Evolutionary conservation across 1,140 invertebrate genomes (phyloP).

Genomic region (Drosophila azteca): DNA sequence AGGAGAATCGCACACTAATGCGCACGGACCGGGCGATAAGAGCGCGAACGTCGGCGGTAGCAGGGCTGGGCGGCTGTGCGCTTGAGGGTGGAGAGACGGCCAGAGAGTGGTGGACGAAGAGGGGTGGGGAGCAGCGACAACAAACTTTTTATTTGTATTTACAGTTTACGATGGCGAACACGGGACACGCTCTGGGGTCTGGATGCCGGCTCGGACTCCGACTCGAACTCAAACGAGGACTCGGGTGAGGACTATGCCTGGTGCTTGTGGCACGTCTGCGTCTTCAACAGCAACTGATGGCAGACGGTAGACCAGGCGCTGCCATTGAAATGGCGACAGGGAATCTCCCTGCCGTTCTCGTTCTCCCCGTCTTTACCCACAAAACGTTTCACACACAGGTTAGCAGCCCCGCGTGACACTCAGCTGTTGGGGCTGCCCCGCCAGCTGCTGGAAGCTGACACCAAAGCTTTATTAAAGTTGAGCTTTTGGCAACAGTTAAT

Average conservation of each 20-base stretch:
- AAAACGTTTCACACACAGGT: conserved; percentile 7
- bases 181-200: neutral
- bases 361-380: no score
- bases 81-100: neutral
- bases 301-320: conserved; percentile 29
- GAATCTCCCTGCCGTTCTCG: neutral
- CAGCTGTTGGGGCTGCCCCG: conserved; percentile 27
- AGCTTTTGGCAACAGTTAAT: no score
- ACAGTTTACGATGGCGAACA: conserved; percentile 29
- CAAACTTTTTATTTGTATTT: conserved; percentile 39
- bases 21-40: neutral
- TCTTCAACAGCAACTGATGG: conserved; percentile 77
- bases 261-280: conserved; percentile 70
- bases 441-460: conserved; percentile 35
- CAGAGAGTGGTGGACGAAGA: neutral
- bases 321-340: conserved; percentile 17
- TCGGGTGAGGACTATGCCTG: conserved; percentile 26
- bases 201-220: no score
- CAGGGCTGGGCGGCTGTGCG: neutral
- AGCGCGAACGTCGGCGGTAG: neutral
- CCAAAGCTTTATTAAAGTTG: conserved; percentile 1
- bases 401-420: conserved; percentile 13
- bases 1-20: conserved; percentile 8
- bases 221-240: no score
- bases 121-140: neutral